phyloP scores from a whole-genome alignment of 37 sponge, comb jelly and placozoan species.

The Crambe crambe region DNA sequence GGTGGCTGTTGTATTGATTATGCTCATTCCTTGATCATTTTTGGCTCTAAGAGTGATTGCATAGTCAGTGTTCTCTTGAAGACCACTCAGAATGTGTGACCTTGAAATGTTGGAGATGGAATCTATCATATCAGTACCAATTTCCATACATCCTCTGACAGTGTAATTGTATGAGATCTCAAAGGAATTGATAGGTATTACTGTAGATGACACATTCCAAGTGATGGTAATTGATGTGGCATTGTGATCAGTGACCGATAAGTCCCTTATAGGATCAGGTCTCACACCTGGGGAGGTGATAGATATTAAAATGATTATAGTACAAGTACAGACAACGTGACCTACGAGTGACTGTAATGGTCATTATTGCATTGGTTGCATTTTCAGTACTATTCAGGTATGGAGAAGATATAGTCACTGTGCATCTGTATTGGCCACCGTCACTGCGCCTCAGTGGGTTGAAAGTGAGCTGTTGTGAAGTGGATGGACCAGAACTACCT shows the following conservation, averaged over 20 bases:
- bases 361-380: no score
- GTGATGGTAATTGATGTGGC: background rate
- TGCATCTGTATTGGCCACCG: no score
- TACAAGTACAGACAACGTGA: no score
- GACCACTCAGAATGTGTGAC: background rate
- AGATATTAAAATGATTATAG: no score
- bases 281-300: background rate
- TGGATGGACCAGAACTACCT: no score
- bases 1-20: background rate
- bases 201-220: background rate
- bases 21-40: background rate
- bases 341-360: no score
- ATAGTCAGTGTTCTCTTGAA: constrained; percentile 9
- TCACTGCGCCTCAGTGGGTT: no score
- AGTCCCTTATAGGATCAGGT: background rate
- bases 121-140: background rate
- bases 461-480: no score
- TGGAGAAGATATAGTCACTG: no score
- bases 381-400: no score
- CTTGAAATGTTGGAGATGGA: background rate
- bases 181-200: no score
- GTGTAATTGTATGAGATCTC: background rate
- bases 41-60: constrained; percentile 4
- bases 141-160: background rate
- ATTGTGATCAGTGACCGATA: background rate